Evolutionary conservation across 2,113 vertebrate species (phyloP).

Genomic region (Oncorhynchus gorbuscha): DNA sequence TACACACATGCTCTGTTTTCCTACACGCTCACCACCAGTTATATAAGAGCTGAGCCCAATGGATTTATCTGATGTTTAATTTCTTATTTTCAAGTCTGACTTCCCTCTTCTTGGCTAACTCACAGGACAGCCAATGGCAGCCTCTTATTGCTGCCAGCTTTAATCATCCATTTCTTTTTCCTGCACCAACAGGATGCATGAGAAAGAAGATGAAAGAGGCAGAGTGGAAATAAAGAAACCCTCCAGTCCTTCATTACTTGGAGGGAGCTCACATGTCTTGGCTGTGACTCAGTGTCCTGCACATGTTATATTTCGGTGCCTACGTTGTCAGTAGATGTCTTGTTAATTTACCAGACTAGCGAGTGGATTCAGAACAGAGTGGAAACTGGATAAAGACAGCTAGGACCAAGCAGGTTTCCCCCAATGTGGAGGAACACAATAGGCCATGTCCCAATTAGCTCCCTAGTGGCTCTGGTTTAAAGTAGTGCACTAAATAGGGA

Average conservation of each 20-base stretch:
- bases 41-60: neutral
- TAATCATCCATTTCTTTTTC: slow-evolving; percentile 3
- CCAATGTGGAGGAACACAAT: neutral
- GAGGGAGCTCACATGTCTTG: slow-evolving; percentile 16
- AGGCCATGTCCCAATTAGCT: neutral
- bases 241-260: neutral
- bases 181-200: neutral
- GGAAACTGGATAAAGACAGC: neutral
- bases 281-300: slow-evolving; percentile 3
- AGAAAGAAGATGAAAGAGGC: slow-evolving; percentile 5
- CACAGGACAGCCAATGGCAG: neutral
- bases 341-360: slow-evolving; percentile 2
- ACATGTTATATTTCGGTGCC: neutral
- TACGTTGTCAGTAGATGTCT: neutral
- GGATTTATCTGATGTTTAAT: slow-evolving; percentile 1
- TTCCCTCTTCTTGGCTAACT: neutral
- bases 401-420: neutral
- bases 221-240: neutral
- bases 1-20: no score
- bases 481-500: no score
- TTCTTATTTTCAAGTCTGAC: neutral
- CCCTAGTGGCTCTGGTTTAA: no score
- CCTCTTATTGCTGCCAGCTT: slow-evolving; percentile 1
- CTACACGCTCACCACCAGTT: neutral
- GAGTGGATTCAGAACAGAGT: slow-evolving; percentile 9